Percentiles rank a stretch among this genome's conserved stretches.
Conservation (phyloP, 2,888 invertebrate species). For the Eucera pruinosa region DNA sequence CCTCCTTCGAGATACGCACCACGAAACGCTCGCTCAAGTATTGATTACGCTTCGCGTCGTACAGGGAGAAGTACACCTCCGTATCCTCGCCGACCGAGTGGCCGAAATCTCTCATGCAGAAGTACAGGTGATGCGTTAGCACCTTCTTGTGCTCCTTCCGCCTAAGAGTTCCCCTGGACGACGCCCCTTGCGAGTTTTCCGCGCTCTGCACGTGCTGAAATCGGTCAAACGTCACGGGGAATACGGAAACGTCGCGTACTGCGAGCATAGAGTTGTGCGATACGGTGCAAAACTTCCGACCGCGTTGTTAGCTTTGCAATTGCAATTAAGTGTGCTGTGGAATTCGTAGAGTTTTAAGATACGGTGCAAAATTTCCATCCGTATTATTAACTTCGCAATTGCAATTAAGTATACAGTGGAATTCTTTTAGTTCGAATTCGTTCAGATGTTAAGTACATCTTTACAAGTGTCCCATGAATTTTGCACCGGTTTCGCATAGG, state of each 20-base stretch:
- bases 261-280: too few species aligned
- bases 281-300: too few species aligned
- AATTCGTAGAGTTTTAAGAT: too few species aligned
- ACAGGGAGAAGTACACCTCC: constrained; percentile 94
- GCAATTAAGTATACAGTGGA: too few species aligned
- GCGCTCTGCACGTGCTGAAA: constrained; percentile 86
- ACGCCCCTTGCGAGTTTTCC: constrained; percentile 85
- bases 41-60: constrained; percentile 91
- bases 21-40: constrained; percentile 95
- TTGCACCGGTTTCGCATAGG: too few species aligned
- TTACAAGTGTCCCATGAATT: too few species aligned
- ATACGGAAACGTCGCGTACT: neutral
- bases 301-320: too few species aligned
- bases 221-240: neutral
- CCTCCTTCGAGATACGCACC: constrained; percentile 94
- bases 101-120: constrained; percentile 95
- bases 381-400: too few species aligned
- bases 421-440: too few species aligned
- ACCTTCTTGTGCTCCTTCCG: constrained; percentile 86
- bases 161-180: constrained; percentile 86
- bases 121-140: constrained; percentile 92
- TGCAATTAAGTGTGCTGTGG: too few species aligned
- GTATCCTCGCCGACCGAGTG: constrained; percentile 94
- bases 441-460: too few species aligned
- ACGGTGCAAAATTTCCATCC: too few species aligned